A percentile compares a stretch with the other conserved stretches of the same genome.
Evolutionary conservation across 2,888 invertebrate genomes (phyloP).

Genomic region (Drosophila anomelani): DNA sequence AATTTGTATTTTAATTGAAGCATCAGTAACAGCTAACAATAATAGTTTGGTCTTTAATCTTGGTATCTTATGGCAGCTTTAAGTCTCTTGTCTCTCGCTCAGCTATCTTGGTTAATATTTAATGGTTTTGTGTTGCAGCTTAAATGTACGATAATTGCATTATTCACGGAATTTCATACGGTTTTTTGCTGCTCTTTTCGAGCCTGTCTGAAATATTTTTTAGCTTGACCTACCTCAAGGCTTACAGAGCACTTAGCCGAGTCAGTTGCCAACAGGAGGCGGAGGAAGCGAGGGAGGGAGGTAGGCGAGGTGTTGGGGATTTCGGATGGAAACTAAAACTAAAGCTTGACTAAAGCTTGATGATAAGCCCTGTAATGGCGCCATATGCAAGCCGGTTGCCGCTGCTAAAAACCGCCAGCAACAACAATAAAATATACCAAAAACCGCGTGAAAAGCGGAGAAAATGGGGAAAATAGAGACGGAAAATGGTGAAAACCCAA

Average conservation of each 20-base stretch:
- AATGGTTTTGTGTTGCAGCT: slow-evolving; percentile 29
- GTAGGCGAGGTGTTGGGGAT: not conserved
- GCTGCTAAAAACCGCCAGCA: slow-evolving; percentile 25
- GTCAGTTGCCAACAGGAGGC: slow-evolving; percentile 6
- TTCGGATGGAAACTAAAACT: slow-evolving; percentile 27
- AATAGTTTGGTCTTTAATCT: not conserved
- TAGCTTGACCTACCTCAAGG: slow-evolving; percentile 49
- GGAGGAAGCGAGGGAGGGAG: not conserved
- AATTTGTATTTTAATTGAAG: not conserved
- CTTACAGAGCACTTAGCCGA: slow-evolving; percentile 37
- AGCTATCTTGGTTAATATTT: slow-evolving; percentile 11
- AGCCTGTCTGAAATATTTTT: slow-evolving; percentile 27
- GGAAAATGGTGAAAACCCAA: not conserved
- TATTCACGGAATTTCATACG: slow-evolving; percentile 30
- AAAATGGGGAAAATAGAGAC: slow-evolving; percentile 5
- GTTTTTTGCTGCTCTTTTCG: slow-evolving; percentile 13
- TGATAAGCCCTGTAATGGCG: slow-evolving; percentile 70
- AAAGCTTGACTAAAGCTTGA: slow-evolving; percentile 50
- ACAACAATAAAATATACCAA: slow-evolving; percentile 27
- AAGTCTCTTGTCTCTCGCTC: not conserved
- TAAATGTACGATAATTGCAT: slow-evolving; percentile 28
- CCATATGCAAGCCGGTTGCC: slow-evolving; percentile 54
- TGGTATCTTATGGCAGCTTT: slow-evolving; percentile 2
- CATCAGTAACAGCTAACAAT: not conserved
- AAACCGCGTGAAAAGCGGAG: slow-evolving; percentile 30